These are phyloP conservation scores for Brachionus calyciflorus DNA, from an alignment of 1,140 invertebrate genomes.

Conservation along the genomic window DNA sequence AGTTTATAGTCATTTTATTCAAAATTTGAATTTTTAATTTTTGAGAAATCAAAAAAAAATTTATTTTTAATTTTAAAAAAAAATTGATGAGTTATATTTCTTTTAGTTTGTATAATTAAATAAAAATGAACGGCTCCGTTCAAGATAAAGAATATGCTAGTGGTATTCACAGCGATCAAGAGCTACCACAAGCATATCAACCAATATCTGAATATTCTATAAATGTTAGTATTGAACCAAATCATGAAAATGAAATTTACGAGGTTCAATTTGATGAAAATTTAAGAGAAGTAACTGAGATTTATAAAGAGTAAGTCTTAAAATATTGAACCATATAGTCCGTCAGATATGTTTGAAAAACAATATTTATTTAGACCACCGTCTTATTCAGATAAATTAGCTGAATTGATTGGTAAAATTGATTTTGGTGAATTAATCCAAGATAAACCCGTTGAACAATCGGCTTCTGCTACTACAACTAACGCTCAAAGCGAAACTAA, in stretches of 20 bases:
- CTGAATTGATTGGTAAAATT: conserved; percentile 41
- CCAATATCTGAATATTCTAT: conserved; percentile 13
- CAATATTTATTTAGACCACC: conserved; percentile 5
- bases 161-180: neutral
- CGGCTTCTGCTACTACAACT: neutral
- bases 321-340: neutral
- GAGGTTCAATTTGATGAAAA: conserved; percentile 27
- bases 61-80: neutral
- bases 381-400: conserved; percentile 40
- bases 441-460: neutral
- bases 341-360: neutral
- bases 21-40: too few species aligned
- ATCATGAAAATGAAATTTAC: conserved; percentile 37
- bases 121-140: neutral
- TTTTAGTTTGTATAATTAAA: too few species aligned
- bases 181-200: neutral
- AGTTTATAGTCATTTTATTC: too few species aligned
- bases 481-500: neutral
- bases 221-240: conserved; percentile 36
- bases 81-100: neutral
- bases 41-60: too few species aligned
- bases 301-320: conserved; percentile 40
- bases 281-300: conserved; percentile 17
- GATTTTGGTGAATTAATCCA: conserved; percentile 40
- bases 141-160: neutral